Percentiles rank a stretch among this genome's conserved stretches.
Conservation (phyloP, 2,888 invertebrate genomes). For the Trichopoda pennipes region DNA sequence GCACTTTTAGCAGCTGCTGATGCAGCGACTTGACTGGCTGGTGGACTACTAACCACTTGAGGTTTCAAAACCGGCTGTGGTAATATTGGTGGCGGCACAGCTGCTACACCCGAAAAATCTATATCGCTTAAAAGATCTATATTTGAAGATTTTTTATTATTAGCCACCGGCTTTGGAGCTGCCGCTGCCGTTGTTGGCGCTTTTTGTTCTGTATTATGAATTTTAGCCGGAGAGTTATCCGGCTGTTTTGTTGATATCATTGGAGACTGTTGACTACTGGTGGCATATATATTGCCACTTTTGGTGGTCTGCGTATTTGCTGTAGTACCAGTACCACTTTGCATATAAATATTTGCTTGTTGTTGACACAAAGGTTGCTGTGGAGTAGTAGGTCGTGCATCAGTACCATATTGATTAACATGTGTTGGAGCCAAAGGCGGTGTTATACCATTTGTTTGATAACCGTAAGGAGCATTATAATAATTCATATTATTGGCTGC, state of each 20-base stretch:
- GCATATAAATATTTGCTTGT: constrained; percentile 77
- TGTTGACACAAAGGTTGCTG: constrained; percentile 57
- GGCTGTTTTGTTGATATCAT: constrained; percentile 52
- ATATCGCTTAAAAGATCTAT: constrained; percentile 89
- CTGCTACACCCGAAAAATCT: constrained; percentile 83
- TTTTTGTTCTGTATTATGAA: constrained; percentile 47
- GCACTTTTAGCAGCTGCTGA: constrained; percentile 27
- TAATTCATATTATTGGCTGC: constrained; percentile 71
- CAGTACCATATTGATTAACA: constrained; percentile 36
- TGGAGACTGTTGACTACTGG: constrained; percentile 68
- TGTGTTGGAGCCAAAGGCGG: constrained; percentile 35
- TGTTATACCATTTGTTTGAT: constrained; percentile 73
- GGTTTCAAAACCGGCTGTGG: constrained; percentile 77
- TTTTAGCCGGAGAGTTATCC: constrained; percentile 37
- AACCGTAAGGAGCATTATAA: constrained; percentile 78
- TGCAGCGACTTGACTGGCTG: constrained; percentile 69
- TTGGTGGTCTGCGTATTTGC: constrained; percentile 79
- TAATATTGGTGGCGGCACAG: constrained; percentile 74
- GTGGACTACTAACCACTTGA: constrained; percentile 72
- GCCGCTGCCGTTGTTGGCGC: constrained; percentile 51
- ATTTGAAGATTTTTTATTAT: constrained; percentile 79
- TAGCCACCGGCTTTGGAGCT: constrained; percentile 35
- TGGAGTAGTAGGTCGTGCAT: constrained; percentile 30
- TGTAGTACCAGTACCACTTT: constrained; percentile 76
- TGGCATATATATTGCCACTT: constrained; percentile 76